A percentile compares a stretch with the other conserved stretches of the same genome.
phyloP scores from a whole-genome alignment of 2,888 invertebrate genomes.

The Lacanobia wlatinum region DNA sequence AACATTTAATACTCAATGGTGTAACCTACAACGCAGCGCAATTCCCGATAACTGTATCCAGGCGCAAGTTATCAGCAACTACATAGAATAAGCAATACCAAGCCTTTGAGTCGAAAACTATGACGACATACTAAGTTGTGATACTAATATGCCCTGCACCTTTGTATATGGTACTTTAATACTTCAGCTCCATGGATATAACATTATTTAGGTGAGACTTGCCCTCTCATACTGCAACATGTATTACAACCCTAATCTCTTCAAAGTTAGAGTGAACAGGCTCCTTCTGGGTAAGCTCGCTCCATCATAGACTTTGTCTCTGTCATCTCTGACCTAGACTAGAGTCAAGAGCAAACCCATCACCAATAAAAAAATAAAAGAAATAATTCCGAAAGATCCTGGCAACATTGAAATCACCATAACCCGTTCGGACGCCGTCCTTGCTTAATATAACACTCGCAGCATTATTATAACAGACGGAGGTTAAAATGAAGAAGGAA shows the following conservation, averaged over 20 bases:
- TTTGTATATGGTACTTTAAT: neutral
- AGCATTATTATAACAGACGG: slow-evolving; percentile 12
- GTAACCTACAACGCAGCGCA: neutral
- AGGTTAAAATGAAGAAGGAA: slow-evolving; percentile 45
- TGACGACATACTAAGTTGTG: slow-evolving; percentile 13
- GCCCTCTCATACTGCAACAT: neutral
- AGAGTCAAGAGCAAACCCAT: too few species aligned
- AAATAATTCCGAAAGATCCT: slow-evolving; percentile 24
- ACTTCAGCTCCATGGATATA: neutral
- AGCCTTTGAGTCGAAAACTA: slow-evolving; percentile 38
- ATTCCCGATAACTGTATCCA: slow-evolving; percentile 35
- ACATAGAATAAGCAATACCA: slow-evolving; percentile 30
- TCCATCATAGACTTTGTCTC: too few species aligned
- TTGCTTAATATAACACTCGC: slow-evolving; percentile 32
- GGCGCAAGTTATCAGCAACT: slow-evolving; percentile 38
- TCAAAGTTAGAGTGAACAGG: too few species aligned
- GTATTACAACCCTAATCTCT: too few species aligned
- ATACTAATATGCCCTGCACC: slow-evolving; percentile 21
- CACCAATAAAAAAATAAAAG: too few species aligned
- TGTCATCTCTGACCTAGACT: too few species aligned
- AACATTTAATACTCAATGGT: neutral
- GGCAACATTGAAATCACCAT: slow-evolving; percentile 50
- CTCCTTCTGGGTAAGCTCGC: too few species aligned
- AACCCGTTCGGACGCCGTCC: slow-evolving; percentile 45
- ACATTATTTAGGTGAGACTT: neutral